phyloP scores from a whole-genome alignment of 2,888 invertebrate species.

The Perizoma flavofasciatum region DNA sequence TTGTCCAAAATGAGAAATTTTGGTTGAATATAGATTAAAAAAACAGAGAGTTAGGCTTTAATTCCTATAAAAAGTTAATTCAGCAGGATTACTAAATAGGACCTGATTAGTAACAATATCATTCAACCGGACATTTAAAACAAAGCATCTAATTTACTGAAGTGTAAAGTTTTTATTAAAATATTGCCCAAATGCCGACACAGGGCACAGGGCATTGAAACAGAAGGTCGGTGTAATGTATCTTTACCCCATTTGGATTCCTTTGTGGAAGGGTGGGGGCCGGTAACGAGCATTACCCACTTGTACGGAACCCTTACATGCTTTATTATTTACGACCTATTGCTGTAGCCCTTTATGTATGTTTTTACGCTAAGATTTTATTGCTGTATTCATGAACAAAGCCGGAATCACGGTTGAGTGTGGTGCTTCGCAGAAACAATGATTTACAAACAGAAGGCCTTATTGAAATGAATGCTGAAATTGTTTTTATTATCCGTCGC shows the following conservation, averaged over 20 bases:
- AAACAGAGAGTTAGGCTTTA: no score
- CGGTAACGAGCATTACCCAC: slow-evolving; percentile 77
- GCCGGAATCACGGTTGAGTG: slow-evolving; percentile 57
- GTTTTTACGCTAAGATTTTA: slow-evolving; percentile 82
- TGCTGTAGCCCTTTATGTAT: slow-evolving; percentile 80
- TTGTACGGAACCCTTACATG: slow-evolving; percentile 67
- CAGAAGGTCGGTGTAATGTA: slow-evolving; percentile 72
- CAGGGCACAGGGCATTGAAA: slow-evolving; percentile 54
- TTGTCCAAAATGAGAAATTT: no score
- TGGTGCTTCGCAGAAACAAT: slow-evolving; percentile 21
- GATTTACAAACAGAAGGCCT: slow-evolving; percentile 19
- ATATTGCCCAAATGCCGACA: slow-evolving; percentile 58
- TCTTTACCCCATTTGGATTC: slow-evolving; percentile 73
- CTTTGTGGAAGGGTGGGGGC: slow-evolving; percentile 72
- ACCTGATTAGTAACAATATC: slow-evolving; percentile 10
- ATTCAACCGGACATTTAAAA: slow-evolving; percentile 36
- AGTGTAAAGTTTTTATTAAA: slow-evolving; percentile 59
- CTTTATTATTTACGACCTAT: slow-evolving; percentile 81
- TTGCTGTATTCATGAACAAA: slow-evolving; percentile 78
- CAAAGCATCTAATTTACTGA: slow-evolving; percentile 45
- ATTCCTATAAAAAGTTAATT: slow-evolving; percentile 6
- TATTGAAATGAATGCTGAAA: slow-evolving; percentile 11
- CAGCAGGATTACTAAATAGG: background rate
- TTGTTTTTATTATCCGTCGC: slow-evolving; percentile 11
- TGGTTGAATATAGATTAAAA: no score